These are phyloP conservation scores for Nasonia longicornis DNA, from an alignment of 1,140 invertebrate species.

Conservation along the genomic window DNA sequence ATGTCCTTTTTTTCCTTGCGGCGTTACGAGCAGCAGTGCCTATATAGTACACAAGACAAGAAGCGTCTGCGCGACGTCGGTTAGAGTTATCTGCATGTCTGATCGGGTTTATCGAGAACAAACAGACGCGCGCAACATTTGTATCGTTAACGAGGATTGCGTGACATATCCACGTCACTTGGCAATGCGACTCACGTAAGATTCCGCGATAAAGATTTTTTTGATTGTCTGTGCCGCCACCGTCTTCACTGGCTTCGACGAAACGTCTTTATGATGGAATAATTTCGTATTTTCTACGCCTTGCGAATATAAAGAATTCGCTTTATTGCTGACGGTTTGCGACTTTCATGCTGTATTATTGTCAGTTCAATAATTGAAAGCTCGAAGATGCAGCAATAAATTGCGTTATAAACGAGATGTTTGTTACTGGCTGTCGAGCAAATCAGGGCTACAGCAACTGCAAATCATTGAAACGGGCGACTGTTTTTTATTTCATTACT, in stretches of 20 bases:
- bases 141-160: not conserved
- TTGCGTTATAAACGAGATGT: not conserved
- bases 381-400: not conserved
- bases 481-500: not conserved
- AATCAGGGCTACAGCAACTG: not conserved
- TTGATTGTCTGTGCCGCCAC: not conserved
- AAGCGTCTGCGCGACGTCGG: not conserved
- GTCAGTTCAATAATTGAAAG: not conserved
- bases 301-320: not conserved
- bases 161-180: not conserved
- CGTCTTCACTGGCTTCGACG: too few relatives aligned
- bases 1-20: not conserved
- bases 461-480: not conserved
- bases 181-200: not conserved
- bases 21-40: not conserved
- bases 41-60: not conserved
- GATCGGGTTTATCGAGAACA: slow-evolving; percentile 1
- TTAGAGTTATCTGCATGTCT: slow-evolving; percentile 3
- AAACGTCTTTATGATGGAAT: not conserved
- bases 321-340: too few relatives aligned
- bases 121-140: not conserved
- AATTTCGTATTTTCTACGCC: not conserved
- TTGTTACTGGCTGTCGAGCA: not conserved
- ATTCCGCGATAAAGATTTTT: not conserved
- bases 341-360: not conserved